These are phyloP conservation scores for Carassius carassius DNA, from an alignment of 2,113 vertebrate genomes.

Conservation along the genomic window DNA sequence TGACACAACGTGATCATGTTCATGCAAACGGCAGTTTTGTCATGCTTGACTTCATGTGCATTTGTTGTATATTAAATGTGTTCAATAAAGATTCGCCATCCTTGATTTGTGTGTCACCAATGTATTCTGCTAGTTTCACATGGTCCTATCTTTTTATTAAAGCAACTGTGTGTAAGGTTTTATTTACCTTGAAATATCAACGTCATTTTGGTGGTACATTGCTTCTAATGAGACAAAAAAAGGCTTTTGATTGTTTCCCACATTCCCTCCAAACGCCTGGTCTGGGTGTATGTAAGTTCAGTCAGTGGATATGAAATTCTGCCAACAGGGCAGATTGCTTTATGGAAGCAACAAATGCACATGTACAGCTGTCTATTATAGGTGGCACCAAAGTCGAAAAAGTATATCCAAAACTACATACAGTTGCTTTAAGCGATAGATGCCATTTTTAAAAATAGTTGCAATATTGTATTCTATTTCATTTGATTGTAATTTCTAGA, in stretches of 20 bases:
- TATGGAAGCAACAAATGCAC: no score
- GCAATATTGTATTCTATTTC: not conserved
- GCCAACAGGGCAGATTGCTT: no score
- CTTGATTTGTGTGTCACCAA: not conserved
- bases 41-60: conserved; percentile 2
- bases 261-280: no score
- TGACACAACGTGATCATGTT: conserved; percentile 45
- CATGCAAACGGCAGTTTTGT: not conserved
- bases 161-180: not conserved
- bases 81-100: not conserved
- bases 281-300: no score
- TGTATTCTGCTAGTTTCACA: not conserved
- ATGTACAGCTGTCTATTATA: no score
- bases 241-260: no score
- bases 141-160: not conserved
- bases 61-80: conserved; percentile 10
- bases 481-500: not conserved
- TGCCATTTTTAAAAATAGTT: not conserved
- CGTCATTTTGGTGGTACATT: no score
- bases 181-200: not conserved
- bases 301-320: no score
- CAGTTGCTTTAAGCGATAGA: not conserved
- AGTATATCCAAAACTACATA: no score
- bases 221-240: no score
- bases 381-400: no score